phyloP scores from a whole-genome alignment of 2,113 vertebrate genomes.

The Chrysemys picta region DNA sequence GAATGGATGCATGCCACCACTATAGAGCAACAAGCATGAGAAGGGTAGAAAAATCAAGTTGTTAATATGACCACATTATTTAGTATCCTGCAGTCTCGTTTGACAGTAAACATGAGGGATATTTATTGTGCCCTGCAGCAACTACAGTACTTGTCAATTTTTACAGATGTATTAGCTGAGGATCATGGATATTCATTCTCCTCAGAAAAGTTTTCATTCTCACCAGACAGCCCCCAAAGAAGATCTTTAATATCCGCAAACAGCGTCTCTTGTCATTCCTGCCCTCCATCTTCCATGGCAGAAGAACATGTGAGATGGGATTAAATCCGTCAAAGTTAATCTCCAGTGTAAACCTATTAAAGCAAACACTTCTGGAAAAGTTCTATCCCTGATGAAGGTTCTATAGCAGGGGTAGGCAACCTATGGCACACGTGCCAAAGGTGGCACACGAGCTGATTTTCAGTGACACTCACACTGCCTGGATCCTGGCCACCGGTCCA shows the following conservation, averaged over 20 bases:
- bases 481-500: no score
- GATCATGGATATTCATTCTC: slow-evolving; percentile 33
- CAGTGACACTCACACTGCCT: no score
- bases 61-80: background rate
- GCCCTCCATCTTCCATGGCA: background rate
- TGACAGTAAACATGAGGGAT: slow-evolving; percentile 32
- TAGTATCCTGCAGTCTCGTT: slow-evolving; percentile 18
- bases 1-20: background rate
- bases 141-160: slow-evolving; percentile 46
- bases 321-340: background rate
- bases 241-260: slow-evolving; percentile 41
- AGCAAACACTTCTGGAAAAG: background rate
- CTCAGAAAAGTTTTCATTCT: slow-evolving; percentile 42
- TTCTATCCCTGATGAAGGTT: no score
- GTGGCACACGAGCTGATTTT: no score
- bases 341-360: background rate
- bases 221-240: slow-evolving; percentile 27
- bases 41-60: background rate
- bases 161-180: slow-evolving; percentile 20
- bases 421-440: no score
- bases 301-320: background rate
- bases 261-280: slow-evolving; percentile 7
- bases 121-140: slow-evolving; percentile 44
- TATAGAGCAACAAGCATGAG: background rate
- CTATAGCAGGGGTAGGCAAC: no score